Evolutionary conservation across 1,140 invertebrate species (phyloP).

Genomic region (Caerostris darwini): DNA sequence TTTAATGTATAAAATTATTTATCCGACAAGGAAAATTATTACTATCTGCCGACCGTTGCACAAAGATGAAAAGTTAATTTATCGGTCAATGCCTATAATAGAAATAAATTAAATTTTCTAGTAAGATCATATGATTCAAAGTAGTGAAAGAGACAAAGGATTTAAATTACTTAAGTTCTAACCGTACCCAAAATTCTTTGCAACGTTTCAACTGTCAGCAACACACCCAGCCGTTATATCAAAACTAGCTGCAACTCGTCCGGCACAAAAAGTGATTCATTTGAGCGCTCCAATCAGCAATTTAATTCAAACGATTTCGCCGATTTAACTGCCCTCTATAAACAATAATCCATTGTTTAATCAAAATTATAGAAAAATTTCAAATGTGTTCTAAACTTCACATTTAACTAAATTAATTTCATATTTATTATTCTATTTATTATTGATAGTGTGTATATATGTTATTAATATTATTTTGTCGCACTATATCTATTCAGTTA

Average conservation of each 20-base stretch:
- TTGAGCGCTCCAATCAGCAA: conserved; percentile 18
- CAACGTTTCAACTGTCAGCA: background rate
- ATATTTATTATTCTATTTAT: too few species aligned
- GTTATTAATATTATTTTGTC: too few species aligned
- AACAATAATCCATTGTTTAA: too few species aligned
- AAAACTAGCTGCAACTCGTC: background rate
- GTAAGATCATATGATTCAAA: background rate
- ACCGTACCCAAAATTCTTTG: background rate
- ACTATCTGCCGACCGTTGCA: background rate
- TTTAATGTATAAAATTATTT: background rate
- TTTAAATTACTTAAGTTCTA: background rate
- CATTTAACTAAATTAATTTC: too few species aligned
- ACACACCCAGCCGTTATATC: background rate
- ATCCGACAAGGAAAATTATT: background rate
- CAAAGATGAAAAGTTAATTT: background rate
- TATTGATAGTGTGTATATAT: too few species aligned
- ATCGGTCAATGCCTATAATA: background rate
- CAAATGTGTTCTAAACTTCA: too few species aligned
- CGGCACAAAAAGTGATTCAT: background rate
- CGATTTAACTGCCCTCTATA: conserved; percentile 5
- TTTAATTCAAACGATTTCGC: background rate
- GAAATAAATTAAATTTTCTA: background rate
- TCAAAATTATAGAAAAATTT: too few species aligned
- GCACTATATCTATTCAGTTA: too few species aligned
- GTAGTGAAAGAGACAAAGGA: background rate